phyloP scores from a whole-genome alignment of 2,113 vertebrate genomes.

The rat (Rattus norvegicus) region DNA sequence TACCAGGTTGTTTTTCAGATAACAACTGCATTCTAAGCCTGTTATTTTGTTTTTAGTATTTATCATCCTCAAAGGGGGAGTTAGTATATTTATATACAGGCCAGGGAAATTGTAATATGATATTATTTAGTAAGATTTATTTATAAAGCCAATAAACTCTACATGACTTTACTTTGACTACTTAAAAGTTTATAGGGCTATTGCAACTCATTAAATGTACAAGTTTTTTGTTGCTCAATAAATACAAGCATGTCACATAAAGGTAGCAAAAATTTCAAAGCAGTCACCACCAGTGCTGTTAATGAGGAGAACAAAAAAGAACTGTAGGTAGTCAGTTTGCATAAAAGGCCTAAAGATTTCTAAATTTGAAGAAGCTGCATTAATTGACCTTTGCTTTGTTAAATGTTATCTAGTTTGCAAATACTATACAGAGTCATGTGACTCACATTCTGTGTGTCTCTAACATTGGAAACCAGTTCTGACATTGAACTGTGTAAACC shows the following conservation, averaged over 20 bases:
- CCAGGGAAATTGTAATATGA: constrained; percentile 51
- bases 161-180: constrained; percentile 69
- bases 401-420: constrained; percentile 70
- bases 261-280: constrained; percentile 68
- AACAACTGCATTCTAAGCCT: constrained; percentile 52
- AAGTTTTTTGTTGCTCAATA: constrained; percentile 75
- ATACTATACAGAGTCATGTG: constrained; percentile 69
- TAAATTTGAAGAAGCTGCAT: constrained; percentile 80
- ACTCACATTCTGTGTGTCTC: background rate
- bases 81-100: constrained; percentile 44
- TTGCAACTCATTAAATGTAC: constrained; percentile 80
- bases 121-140: constrained; percentile 76
- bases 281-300: constrained; percentile 19
- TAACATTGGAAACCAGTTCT: background rate
- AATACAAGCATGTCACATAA: constrained; percentile 74
- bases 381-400: constrained; percentile 72
- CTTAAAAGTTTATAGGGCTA: constrained; percentile 79
- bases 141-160: constrained; percentile 71
- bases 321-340: constrained; percentile 62
- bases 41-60: constrained; percentile 71
- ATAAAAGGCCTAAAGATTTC: constrained; percentile 62
- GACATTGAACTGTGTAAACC: background rate
- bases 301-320: constrained; percentile 47
- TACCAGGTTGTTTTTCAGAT: constrained; percentile 20
- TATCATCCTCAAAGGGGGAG: constrained; percentile 2